A percentile compares a stretch with the other conserved stretches of the same genome.
phyloP scores from a whole-genome alignment of 2,797 vertebrate species.

The Anguilla anguilla region DNA sequence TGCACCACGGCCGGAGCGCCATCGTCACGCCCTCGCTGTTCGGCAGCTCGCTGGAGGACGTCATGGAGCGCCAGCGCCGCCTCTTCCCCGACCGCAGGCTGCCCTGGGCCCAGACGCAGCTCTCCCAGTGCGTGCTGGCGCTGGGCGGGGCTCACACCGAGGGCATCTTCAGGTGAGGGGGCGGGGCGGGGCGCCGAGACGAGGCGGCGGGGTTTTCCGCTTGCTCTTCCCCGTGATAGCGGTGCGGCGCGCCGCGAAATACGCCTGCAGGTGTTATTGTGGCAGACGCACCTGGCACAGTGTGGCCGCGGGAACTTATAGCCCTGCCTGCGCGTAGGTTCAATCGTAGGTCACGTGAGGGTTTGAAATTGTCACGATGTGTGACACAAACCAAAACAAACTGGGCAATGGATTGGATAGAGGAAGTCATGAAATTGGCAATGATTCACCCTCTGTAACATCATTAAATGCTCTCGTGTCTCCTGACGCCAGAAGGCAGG shows the following conservation, averaged over 20 bases:
- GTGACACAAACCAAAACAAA: not conserved
- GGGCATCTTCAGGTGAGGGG: slow-evolving; percentile 88
- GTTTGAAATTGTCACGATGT: not conserved
- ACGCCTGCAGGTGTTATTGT: not conserved
- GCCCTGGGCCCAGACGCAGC: slow-evolving; percentile 91
- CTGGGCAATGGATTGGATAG: not conserved
- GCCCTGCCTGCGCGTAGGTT: not conserved
- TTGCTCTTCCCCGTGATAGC: not conserved
- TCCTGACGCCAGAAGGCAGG: not conserved
- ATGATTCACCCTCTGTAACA: not conserved
- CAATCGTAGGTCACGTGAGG: not conserved
- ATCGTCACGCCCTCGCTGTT: slow-evolving; percentile 88
- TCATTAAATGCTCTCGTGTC: not conserved
- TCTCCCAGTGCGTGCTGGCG: slow-evolving; percentile 86
- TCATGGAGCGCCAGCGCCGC: slow-evolving; percentile 86
- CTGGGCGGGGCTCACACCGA: slow-evolving; percentile 86
- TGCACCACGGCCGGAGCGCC: slow-evolving; percentile 81
- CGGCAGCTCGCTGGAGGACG: slow-evolving; percentile 87
- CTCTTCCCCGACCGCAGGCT: slow-evolving; percentile 83
- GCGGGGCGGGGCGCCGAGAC: not conserved
- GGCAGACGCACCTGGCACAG: not conserved
- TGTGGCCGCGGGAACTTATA: not conserved
- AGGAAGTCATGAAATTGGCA: not conserved
- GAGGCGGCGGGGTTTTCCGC: not conserved
- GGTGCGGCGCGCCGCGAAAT: not conserved